Percentiles rank a stretch among this genome's conserved stretches.
These are phyloP conservation scores for Eupsittula cactorum DNA, from an alignment of 2,113 vertebrate genomes.

Conservation along the genomic window DNA sequence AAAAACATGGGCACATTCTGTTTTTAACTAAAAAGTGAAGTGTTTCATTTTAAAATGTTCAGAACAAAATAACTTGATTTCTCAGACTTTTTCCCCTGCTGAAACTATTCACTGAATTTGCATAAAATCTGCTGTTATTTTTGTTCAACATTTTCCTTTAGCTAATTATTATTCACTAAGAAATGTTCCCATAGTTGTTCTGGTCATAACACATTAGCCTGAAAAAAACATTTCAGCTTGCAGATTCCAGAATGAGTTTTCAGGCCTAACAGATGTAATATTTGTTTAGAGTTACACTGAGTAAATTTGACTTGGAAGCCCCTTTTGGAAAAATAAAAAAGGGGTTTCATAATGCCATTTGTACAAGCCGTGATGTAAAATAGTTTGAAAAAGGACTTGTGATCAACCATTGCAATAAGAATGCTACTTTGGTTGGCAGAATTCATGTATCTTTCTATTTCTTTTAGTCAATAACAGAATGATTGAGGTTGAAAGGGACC, in stretches of 20 bases:
- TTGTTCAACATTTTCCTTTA: not conserved
- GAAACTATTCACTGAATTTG: not conserved
- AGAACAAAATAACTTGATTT: not conserved
- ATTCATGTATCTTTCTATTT: not conserved
- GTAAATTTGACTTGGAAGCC: not conserved
- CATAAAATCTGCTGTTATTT: not conserved
- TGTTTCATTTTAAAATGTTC: not conserved
- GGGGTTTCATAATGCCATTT: not conserved
- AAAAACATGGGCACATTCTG: not conserved
- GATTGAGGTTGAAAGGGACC: not conserved
- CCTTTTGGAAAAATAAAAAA: not conserved
- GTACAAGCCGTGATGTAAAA: not conserved
- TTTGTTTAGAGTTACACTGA: not conserved
- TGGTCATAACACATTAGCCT: not conserved
- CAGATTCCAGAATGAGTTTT: not conserved
- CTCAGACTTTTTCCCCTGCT: not conserved
- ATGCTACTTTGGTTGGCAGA: not conserved
- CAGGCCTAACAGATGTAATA: not conserved
- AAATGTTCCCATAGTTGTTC: not conserved
- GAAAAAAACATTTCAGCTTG: not conserved
- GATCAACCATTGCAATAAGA: not conserved
- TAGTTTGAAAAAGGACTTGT: not conserved
- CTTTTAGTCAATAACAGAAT: not conserved
- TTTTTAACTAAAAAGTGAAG: not conserved
- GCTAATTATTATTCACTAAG: not conserved